phyloP scores from a whole-genome alignment of 2,113 vertebrate genomes.

The Microtus ochrogaster region DNA sequence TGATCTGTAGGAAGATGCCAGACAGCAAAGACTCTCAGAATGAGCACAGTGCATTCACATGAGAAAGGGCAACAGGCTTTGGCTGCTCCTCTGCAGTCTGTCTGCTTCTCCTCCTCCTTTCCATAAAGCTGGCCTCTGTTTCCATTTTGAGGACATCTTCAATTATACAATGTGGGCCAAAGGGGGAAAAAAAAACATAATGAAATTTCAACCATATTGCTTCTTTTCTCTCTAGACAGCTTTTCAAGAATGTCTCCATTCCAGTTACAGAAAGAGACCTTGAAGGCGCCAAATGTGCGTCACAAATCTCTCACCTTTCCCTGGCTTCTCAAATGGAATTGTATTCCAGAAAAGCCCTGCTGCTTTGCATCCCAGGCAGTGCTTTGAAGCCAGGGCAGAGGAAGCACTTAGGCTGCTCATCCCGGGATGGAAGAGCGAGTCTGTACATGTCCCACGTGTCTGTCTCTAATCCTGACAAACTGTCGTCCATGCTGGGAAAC shows the following conservation, averaged over 20 bases:
- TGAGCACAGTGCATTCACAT: background rate
- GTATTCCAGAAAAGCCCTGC: slow-evolving; percentile 42
- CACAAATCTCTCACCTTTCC: slow-evolving; percentile 41
- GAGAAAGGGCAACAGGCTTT: accelerated
- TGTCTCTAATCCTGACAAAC: slow-evolving; percentile 38
- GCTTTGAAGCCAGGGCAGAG: slow-evolving; percentile 21
- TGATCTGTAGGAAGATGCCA: background rate
- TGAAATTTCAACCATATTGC: slow-evolving; percentile 34
- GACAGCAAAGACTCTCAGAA: background rate
- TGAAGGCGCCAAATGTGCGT: background rate
- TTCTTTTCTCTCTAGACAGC: slow-evolving; percentile 26
- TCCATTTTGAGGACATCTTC: slow-evolving; percentile 37
- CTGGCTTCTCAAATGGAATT: slow-evolving; percentile 62
- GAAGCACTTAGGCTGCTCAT: slow-evolving; percentile 47
- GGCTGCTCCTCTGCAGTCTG: background rate
- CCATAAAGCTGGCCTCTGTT: background rate
- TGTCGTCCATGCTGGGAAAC: slow-evolving; percentile 61
- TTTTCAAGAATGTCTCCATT: slow-evolving; percentile 48
- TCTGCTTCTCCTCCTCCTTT: too few relatives aligned
- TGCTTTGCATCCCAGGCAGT: slow-evolving; percentile 60
- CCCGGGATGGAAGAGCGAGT: background rate
- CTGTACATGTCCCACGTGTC: background rate
- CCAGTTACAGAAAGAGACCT: background rate
- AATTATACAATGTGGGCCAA: background rate
- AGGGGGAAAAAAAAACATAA: slow-evolving; percentile 8